A percentile compares a stretch with the other conserved stretches of the same genome.
phyloP scores from a whole-genome alignment of 2,113 vertebrate genomes.

The Gila orcuttii region DNA sequence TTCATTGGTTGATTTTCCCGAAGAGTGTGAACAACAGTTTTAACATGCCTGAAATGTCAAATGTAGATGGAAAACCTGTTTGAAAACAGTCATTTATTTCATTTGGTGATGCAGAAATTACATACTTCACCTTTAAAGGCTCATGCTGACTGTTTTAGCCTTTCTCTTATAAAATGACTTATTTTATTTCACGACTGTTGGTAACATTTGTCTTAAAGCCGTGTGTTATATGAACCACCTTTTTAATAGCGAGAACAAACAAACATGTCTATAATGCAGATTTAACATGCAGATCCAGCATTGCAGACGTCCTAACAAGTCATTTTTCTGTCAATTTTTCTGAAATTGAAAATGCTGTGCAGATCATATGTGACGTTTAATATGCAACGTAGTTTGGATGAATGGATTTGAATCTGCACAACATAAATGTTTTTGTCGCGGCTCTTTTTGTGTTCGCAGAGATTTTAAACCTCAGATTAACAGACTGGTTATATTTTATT shows the following conservation, averaged over 20 bases:
- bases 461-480: background rate
- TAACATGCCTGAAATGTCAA: background rate
- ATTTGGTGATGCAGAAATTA: background rate
- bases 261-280: constrained; percentile 4
- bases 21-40: background rate
- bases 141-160: background rate
- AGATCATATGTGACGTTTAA: background rate
- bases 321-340: background rate
- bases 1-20: background rate
- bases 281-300: background rate
- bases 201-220: constrained; percentile 26
- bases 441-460: background rate
- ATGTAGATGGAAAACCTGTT: background rate
- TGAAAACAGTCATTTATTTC: background rate
- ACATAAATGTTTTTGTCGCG: background rate
- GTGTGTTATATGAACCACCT: background rate
- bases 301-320: background rate
- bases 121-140: background rate
- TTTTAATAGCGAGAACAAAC: background rate
- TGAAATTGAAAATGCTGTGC: background rate
- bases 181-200: constrained; percentile 44
- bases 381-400: background rate
- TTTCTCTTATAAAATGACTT: constrained; percentile 12
- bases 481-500: background rate
- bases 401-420: background rate